Evolutionary conservation across 2,888 invertebrate species (phyloP), one percentile per base, ranked within the genome.

Genomic region (Acronicta aceris): DNA sequence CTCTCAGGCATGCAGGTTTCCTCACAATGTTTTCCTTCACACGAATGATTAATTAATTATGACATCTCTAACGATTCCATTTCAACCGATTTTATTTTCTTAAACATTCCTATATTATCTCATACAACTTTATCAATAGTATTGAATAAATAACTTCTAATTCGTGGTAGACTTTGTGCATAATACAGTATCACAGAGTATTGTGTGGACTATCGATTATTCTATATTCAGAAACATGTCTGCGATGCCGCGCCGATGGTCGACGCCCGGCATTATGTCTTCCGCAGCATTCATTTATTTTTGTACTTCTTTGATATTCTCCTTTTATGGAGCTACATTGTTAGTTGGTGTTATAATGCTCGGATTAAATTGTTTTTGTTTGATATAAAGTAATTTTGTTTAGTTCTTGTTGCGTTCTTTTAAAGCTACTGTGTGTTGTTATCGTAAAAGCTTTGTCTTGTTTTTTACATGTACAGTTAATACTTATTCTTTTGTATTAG

Each of bases 261-360:
- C 74, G 65, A 64, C 65, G 56, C 64, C 21, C 75, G 71, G 69
- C 78, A 78, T 80, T 78, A 76, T 73, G 72, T 81, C 74, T 77
- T 82, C 75, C 76, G 71, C 42, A 49, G 59, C 45, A 48, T 59
- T 59, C 49, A 73, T 65, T 67, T 63, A 51, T 66, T 55, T 54
- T 61, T 71, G 33, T 50, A 16, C 48, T 71, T 54, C 52, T 67
- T 56, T 58, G 52, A 63, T 72, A 58, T 59, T 63, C 43, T 53
- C 13, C 33, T 58, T 57, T 58, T 62, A 67, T 58, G 42, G 52
- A 52, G 42, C 71, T 68, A 49, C 62, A 59, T 71, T 55, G 60
- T 65, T 65, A 69, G 60, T 65, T 71, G 52, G 48, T 70, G 51
- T 65, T 70, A 59, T 69, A 53, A 55, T 53, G 71, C 71, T 49